Evolutionary conservation across 2,888 invertebrate genomes (phyloP).

Genomic region (Schizotus pectinicornis): DNA sequence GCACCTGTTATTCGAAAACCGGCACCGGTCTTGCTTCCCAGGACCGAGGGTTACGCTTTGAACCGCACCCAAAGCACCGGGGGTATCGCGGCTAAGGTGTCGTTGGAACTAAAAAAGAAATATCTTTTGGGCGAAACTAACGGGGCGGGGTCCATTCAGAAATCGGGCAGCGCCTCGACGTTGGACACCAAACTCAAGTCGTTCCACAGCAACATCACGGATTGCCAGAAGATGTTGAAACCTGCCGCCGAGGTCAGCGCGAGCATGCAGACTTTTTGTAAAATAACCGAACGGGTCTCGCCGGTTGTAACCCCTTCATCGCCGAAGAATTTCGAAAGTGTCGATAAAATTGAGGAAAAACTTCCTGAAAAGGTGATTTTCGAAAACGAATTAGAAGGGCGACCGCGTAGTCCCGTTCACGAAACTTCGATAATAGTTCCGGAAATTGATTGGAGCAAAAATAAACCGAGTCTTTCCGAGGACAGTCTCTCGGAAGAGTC

Average conservation of each 20-base stretch:
- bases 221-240: constrained; percentile 85
- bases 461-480: constrained; percentile 58
- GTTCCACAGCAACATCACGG: constrained; percentile 84
- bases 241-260: constrained; percentile 72
- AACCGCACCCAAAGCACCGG: constrained; percentile 86
- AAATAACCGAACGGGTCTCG: constrained; percentile 52
- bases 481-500: constrained; percentile 66
- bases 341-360: constrained; percentile 7
- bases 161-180: constrained; percentile 83
- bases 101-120: constrained; percentile 83
- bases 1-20: constrained; percentile 48
- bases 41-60: constrained; percentile 76
- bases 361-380: constrained; percentile 32
- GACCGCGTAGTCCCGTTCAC: constrained; percentile 67
- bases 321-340: constrained; percentile 15
- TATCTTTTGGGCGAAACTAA: constrained; percentile 79
- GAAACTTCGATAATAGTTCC: constrained; percentile 72
- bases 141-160: constrained; percentile 72
- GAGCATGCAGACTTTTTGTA: constrained; percentile 73
- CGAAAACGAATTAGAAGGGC: constrained; percentile 58
- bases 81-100: constrained; percentile 86
- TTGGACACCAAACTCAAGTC: constrained; percentile 85
- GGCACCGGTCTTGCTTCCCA: constrained; percentile 44
- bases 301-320: constrained; percentile 40
- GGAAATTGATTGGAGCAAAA: constrained; percentile 64